These are phyloP conservation scores for Pseudococcus jackbeardsleyi DNA, from an alignment of 2,888 invertebrate species.

Conservation along the genomic window DNA sequence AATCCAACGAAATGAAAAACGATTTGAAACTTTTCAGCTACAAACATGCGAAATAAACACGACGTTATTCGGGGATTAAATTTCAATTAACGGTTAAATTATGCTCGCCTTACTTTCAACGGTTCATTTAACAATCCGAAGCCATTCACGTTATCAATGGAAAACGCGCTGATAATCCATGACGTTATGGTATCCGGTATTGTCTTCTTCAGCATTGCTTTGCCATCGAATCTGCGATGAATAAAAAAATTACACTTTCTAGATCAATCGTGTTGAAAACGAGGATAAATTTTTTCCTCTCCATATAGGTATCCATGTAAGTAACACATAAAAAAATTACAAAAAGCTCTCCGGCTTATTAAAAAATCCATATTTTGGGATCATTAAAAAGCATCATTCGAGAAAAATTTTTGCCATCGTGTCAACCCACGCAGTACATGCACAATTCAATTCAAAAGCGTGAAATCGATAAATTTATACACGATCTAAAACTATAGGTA, in stretches of 20 bases:
- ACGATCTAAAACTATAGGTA: neutral
- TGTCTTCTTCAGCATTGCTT: conserved; percentile 69
- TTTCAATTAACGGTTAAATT: conserved; percentile 40
- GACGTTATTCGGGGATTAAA: conserved; percentile 3
- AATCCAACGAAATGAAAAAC: conserved; percentile 86
- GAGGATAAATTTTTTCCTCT: neutral
- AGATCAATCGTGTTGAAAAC: neutral
- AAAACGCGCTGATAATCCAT: conserved; percentile 87
- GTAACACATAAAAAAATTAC: neutral
- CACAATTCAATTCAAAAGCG: neutral
- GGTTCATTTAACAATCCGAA: conserved; percentile 80
- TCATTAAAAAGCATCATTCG: neutral
- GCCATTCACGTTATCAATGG: conserved; percentile 82
- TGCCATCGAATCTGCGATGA: conserved; percentile 68
- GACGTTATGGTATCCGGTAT: conserved; percentile 89
- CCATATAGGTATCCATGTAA: neutral
- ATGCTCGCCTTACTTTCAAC: conserved; percentile 72
- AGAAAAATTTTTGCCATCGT: neutral
- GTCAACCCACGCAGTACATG: neutral
- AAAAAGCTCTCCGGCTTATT: neutral
- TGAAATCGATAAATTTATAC: neutral
- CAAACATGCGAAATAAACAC: neutral
- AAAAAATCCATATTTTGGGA: neutral
- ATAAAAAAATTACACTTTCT: conserved; percentile 30
- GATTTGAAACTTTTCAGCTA: conserved; percentile 83